Evolutionary conservation across 2,113 vertebrate genomes (phyloP).

Genomic region (Catharus minimus): DNA sequence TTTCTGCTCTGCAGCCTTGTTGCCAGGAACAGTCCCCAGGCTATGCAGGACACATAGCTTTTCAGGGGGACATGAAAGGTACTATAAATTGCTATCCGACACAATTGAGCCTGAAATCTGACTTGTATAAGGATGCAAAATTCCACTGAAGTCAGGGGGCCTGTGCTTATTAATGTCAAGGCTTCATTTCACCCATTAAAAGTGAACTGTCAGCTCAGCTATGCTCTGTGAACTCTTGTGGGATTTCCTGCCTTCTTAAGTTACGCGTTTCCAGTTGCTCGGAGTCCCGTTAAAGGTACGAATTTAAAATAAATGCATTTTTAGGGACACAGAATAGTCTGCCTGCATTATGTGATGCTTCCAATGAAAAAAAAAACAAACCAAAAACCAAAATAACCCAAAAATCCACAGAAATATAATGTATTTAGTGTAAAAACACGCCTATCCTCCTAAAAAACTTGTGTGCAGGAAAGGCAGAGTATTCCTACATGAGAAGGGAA

Average conservation of each 20-base stretch:
- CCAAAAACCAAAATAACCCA: not conserved
- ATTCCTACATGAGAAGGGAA: not conserved
- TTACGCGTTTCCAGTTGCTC: slow-evolving; percentile 8
- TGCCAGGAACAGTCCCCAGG: slow-evolving; percentile 37
- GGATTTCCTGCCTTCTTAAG: slow-evolving; percentile 57
- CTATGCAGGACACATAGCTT: not conserved
- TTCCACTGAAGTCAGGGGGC: slow-evolving; percentile 30
- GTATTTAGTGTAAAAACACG: not conserved
- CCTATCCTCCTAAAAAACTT: not conserved
- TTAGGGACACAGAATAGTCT: not conserved
- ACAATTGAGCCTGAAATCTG: slow-evolving; percentile 43
- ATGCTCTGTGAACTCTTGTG: slow-evolving; percentile 17
- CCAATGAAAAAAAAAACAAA: not conserved
- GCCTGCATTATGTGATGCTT: not conserved
- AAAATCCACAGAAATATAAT: not conserved
- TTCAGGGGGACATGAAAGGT: slow-evolving; percentile 35
- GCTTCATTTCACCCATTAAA: slow-evolving; percentile 56
- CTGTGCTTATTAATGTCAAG: slow-evolving; percentile 48
- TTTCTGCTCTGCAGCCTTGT: slow-evolving; percentile 18
- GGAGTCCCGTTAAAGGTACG: not conserved
- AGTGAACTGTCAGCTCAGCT: slow-evolving; percentile 44
- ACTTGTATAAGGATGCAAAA: slow-evolving; percentile 15
- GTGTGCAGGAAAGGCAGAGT: not conserved
- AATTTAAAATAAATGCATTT: slow-evolving; percentile 6
- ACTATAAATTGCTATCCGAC: slow-evolving; percentile 15